Percentiles rank a stretch among this genome's conserved stretches.
phyloP scores from a whole-genome alignment of 1,140 invertebrate species.

The Chrysomallon squamiferum region DNA sequence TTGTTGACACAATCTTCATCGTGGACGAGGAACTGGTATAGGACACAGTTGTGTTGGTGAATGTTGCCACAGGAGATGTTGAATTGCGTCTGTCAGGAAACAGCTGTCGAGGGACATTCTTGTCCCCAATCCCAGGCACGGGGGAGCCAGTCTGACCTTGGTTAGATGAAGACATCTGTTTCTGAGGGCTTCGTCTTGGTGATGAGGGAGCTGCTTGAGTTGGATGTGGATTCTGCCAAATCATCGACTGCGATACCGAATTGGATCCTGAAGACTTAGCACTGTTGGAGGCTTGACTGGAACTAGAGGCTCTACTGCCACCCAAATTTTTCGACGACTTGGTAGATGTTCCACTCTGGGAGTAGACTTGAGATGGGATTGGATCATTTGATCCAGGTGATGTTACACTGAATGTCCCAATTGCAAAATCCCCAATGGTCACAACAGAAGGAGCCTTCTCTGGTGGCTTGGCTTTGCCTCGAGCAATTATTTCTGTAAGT shows the following conservation, averaged over 20 bases:
- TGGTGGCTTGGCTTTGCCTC: slow-evolving; percentile 62
- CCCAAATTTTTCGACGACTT: slow-evolving; percentile 8
- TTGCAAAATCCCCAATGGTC: slow-evolving; percentile 25
- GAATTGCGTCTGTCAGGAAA: slow-evolving; percentile 12
- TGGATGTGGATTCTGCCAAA: slow-evolving; percentile 10
- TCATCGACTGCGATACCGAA: neutral
- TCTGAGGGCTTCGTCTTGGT: slow-evolving; percentile 32
- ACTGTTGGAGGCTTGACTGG: neutral
- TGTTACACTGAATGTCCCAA: slow-evolving; percentile 28
- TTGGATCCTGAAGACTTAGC: neutral
- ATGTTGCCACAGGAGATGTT: neutral
- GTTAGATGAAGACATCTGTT: slow-evolving; percentile 14
- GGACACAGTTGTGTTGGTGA: neutral
- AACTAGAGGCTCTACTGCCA: slow-evolving; percentile 6
- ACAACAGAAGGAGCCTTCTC: slow-evolving; percentile 15
- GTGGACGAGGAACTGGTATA: neutral
- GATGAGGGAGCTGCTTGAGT: slow-evolving; percentile 17
- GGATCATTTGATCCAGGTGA: neutral
- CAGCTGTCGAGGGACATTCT: slow-evolving; percentile 17
- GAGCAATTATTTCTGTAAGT: slow-evolving; percentile 81
- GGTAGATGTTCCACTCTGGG: neutral
- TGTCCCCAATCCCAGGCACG: slow-evolving; percentile 8
- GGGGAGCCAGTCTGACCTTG: neutral
- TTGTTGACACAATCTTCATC: neutral
- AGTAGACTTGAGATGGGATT: too few species aligned